Evolutionary conservation across 2,113 vertebrate genomes (phyloP).

Genomic region (Enhydra lutris): DNA sequence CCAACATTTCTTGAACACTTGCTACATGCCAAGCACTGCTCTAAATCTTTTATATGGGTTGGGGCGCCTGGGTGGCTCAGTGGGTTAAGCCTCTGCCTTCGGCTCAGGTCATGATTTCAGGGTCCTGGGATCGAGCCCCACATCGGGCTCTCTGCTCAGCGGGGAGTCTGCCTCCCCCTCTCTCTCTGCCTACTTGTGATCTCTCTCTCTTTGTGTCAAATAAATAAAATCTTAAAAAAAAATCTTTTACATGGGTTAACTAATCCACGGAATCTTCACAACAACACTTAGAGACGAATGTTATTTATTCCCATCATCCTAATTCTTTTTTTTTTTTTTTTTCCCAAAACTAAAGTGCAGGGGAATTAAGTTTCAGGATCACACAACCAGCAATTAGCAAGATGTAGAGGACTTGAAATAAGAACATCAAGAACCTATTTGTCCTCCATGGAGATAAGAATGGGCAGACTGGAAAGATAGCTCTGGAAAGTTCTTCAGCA

Average conservation of each 20-base stretch:
- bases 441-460: not conserved
- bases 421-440: not conserved
- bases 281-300: not conserved
- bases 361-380: not conserved
- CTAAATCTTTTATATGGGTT: not conserved
- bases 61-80: too few relatives aligned
- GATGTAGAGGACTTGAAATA: not conserved
- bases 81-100: too few relatives aligned
- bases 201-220: too few relatives aligned
- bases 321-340: not conserved
- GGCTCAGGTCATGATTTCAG: too few relatives aligned
- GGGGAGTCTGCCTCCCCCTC: too few relatives aligned
- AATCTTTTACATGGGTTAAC: not conserved
- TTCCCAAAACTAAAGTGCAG: not conserved
- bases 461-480: not conserved
- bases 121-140: too few relatives aligned
- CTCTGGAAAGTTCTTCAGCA: conserved; percentile 26
- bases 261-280: not conserved
- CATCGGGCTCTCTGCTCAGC: too few relatives aligned
- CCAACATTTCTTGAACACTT: not conserved
- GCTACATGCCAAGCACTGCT: not conserved
- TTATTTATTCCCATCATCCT: not conserved
- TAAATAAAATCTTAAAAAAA: too few relatives aligned
- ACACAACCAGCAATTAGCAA: not conserved
- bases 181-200: too few relatives aligned